Evolutionary conservation across 2,113 vertebrate genomes (phyloP).

Genomic region (Meriones unguiculatus): DNA sequence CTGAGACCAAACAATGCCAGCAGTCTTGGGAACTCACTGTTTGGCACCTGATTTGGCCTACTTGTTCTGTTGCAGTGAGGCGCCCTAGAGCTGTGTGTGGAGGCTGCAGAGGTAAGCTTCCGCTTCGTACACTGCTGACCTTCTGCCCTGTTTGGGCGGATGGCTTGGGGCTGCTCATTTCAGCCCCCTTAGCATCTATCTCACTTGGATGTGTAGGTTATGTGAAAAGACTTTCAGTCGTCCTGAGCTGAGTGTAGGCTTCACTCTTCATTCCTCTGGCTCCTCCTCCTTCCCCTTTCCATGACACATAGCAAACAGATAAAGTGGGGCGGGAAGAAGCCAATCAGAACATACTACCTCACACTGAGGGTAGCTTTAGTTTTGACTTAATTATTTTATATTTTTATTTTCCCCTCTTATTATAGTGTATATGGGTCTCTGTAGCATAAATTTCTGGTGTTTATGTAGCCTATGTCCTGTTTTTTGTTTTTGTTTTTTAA

Average conservation of each 20-base stretch:
- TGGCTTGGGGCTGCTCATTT: not conserved
- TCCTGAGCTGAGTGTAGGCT: not conserved
- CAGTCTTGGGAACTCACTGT: not conserved
- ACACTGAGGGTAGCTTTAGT: not conserved
- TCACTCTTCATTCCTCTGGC: not conserved
- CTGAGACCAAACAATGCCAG: not conserved
- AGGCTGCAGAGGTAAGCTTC: not conserved
- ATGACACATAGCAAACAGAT: not conserved
- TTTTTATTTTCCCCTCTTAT: not conserved
- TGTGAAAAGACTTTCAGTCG: not conserved
- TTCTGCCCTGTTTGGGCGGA: too few species aligned
- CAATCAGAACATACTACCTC: not conserved
- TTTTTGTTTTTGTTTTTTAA: constrained; percentile 5
- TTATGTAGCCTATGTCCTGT: not conserved
- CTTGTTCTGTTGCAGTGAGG: not conserved
- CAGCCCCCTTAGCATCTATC: not conserved
- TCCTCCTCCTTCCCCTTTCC: not conserved
- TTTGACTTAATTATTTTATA: not conserved
- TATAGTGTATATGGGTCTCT: not conserved
- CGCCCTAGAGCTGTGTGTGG: not conserved
- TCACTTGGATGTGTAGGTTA: rapidly evolving
- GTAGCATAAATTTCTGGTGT: not conserved
- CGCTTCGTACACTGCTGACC: not conserved
- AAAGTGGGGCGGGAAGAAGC: not conserved
- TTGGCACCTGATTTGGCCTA: not conserved